Evolutionary conservation across 2,113 vertebrate species (phyloP), one percentile per base, ranked within the genome.

Genomic region (Triplophysa siluroides): DNA sequence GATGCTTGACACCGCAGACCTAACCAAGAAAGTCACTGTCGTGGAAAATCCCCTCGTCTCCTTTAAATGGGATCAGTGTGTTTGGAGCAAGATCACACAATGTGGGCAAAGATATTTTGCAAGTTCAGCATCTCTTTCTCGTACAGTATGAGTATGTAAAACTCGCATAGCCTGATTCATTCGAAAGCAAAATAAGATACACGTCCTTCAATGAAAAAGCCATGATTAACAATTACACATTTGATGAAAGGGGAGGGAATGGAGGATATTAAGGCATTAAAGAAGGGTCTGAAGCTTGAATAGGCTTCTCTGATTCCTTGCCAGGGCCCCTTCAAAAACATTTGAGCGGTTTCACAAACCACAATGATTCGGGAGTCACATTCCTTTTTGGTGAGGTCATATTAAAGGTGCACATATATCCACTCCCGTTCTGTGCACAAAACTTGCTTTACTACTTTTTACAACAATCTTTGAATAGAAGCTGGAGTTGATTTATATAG

Each of bases 101-200:
- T 85, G 89, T 69, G 88, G 87, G 83, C 79, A 13, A 63, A 67
- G 82, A 86, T 80, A 85, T 83, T 86, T 81, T 10, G 72, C 58
- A 26, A 50, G 78, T 65, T 89, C 86, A 86, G 85, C 88, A 45
- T 16, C 41, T 43, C 26, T 52, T 50, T 18, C 13, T 14, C 50
- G 16, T 52, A 16, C 50, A 18, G 50, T 18, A 18, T 16, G 47
- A 52, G 47, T 13, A 18, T 52, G 47, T 52, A 18, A 14, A 52
- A 13, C 16, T 45, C 43, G 2, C 8, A 45, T 5, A 45, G 43
- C 19, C 6, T 58, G 54, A 21, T 21, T 58, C 54, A 3, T 58
- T 58, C 9, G 54, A 58, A 58, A n/a, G n/a, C 19, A 56, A 56
- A 56, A 56, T 19, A 3, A 7, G 4, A 56, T 56, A 3, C 26